phyloP scores from a whole-genome alignment of 2,888 invertebrate genomes.

The Lepidochrysops patricia region DNA sequence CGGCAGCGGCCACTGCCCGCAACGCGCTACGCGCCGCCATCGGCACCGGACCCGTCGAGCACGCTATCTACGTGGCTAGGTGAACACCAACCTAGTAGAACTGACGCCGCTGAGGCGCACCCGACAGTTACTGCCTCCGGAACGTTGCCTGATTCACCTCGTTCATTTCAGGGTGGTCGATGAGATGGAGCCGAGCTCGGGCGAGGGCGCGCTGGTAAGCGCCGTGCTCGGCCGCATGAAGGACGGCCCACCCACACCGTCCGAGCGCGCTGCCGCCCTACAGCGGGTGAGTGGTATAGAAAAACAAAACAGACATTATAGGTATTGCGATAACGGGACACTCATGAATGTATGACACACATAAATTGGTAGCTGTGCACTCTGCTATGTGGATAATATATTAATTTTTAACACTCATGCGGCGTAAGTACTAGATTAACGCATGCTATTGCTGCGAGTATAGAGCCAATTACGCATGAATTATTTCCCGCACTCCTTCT shows the following conservation, averaged over 20 bases:
- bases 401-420: no score
- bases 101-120: neutral
- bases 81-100: neutral
- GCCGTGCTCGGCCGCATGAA: slow-evolving; percentile 29
- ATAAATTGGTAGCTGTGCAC: no score
- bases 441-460: no score
- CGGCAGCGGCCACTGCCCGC: neutral
- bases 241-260: slow-evolving; percentile 18
- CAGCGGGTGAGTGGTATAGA: slow-evolving; percentile 17
- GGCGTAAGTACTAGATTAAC: no score
- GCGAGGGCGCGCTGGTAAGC: slow-evolving; percentile 26
- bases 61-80: neutral
- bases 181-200: slow-evolving; percentile 29
- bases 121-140: neutral
- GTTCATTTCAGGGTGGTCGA: slow-evolving; percentile 25
- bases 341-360: no score
- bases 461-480: no score
- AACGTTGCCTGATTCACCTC: neutral
- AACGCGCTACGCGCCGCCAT: neutral
- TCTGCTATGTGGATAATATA: no score
- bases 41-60: neutral
- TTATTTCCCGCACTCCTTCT: no score
- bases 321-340: no score
- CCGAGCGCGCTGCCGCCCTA: slow-evolving; percentile 21
- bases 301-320: no score